Percentiles rank a stretch among this genome's conserved stretches.
Evolutionary conservation across 1,140 invertebrate genomes (phyloP).

Genomic region (fruit fly (Drosophila melanogaster)): DNA sequence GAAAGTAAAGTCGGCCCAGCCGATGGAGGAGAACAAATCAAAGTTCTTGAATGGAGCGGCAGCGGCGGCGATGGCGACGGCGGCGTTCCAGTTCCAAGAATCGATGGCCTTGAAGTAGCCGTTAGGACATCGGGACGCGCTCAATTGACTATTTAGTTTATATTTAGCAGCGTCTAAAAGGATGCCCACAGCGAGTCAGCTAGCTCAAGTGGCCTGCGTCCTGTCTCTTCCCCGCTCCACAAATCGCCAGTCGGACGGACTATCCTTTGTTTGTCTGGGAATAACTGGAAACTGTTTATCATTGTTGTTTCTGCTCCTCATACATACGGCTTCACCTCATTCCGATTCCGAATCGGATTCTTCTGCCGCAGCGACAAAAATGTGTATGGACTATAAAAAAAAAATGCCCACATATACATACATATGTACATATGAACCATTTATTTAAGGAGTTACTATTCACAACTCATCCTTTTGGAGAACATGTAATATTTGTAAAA

Average conservation of each 20-base stretch:
- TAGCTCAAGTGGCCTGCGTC: conserved; percentile 62
- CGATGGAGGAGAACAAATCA: conserved; percentile 47
- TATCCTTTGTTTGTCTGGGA: conserved; percentile 69
- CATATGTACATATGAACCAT: conserved; percentile 37
- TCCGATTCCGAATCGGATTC: conserved; percentile 2
- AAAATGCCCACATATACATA: conserved; percentile 42
- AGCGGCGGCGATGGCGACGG: conserved; percentile 11
- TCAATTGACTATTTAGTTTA: conserved; percentile 81
- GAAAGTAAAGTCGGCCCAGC: conserved; percentile 52
- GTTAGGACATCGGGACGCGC: conserved; percentile 69
- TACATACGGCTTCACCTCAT: conserved; percentile 39
- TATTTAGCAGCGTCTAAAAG: conserved; percentile 77
- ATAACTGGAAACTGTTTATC: conserved; percentile 79
- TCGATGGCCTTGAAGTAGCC: conserved; percentile 75
- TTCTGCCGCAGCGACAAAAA: conserved; percentile 25
- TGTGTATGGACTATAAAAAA: conserved; percentile 56
- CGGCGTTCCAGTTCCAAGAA: conserved; percentile 66
- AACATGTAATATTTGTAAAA: conserved; percentile 50
- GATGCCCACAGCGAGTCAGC: conserved; percentile 37
- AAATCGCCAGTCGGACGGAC: conserved; percentile 27
- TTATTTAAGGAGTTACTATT: conserved; percentile 20
- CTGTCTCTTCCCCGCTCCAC: conserved; percentile 13
- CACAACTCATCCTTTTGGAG: conserved; percentile 29
- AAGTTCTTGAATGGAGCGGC: conserved; percentile 68
- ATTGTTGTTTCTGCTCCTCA: conserved; percentile 64